These are phyloP conservation scores for Diorhabda sublineata DNA, from an alignment of 1,140 invertebrate species.

Conservation along the genomic window DNA sequence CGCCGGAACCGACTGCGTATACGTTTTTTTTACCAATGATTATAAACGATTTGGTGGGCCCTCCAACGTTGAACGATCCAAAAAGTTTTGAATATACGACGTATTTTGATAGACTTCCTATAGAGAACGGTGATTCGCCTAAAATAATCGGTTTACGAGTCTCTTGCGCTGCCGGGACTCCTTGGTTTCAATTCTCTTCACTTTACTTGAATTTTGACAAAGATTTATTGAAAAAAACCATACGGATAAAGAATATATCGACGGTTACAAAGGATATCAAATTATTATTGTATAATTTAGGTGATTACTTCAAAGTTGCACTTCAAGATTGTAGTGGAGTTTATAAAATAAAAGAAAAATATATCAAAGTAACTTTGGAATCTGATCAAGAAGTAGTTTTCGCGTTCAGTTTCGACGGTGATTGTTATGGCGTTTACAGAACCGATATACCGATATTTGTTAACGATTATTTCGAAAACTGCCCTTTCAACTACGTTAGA, in stretches of 20 bases:
- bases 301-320: not conserved
- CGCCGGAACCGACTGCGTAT: constrained; percentile 27
- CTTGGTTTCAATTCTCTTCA: constrained; percentile 17
- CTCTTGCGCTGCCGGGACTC: constrained; percentile 20
- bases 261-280: not conserved
- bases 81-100: not conserved
- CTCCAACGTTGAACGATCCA: constrained; percentile 18
- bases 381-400: constrained; percentile 19
- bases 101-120: not conserved
- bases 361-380: constrained; percentile 7
- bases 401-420: constrained; percentile 12
- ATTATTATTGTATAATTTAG: not conserved
- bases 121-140: not conserved
- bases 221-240: not conserved
- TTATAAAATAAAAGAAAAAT: not conserved
- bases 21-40: constrained; percentile 29
- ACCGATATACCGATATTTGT: constrained; percentile 27
- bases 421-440: constrained; percentile 14
- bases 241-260: constrained; percentile 9
- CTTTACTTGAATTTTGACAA: constrained; percentile 14
- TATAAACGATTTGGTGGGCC: constrained; percentile 24
- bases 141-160: constrained; percentile 18
- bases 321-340: not conserved
- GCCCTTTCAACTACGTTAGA: constrained; percentile 28
- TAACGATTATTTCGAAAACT: constrained; percentile 20